These are phyloP conservation scores for Acleris sparsana DNA, from an alignment of 2,888 invertebrate species.

Conservation along the genomic window DNA sequence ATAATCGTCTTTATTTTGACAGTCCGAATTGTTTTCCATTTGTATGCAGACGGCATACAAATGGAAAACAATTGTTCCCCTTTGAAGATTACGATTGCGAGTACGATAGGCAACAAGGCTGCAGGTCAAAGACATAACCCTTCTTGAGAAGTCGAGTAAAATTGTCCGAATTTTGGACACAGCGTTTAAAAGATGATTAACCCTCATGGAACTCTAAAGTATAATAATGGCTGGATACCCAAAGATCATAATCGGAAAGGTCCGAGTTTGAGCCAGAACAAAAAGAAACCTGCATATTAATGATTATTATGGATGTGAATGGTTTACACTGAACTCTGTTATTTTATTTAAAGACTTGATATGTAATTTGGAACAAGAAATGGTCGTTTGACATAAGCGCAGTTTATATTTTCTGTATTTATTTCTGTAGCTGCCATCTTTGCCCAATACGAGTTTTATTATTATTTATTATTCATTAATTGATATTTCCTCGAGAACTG, in stretches of 20 bases:
- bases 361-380: constrained; percentile 56
- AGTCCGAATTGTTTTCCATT: too few species aligned
- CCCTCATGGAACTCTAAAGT: constrained; percentile 61
- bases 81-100: too few species aligned
- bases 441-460: too few species aligned
- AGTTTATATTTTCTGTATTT: not conserved
- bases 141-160: not conserved
- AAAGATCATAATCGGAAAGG: constrained; percentile 78
- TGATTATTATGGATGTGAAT: constrained; percentile 80
- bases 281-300: constrained; percentile 75
- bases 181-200: not conserved
- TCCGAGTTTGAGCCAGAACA: constrained; percentile 74
- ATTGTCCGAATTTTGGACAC: not conserved
- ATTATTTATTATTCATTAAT: too few species aligned
- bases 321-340: constrained; percentile 66
- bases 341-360: constrained; percentile 65
- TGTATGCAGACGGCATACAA: too few species aligned
- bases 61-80: too few species aligned
- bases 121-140: too few species aligned
- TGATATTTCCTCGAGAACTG: too few species aligned
- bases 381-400: not conserved
- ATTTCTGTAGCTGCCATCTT: not conserved
- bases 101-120: too few species aligned
- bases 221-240: constrained; percentile 52
- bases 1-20: too few species aligned